These are phyloP conservation scores for Anser cygnoides DNA, from an alignment of 2,113 vertebrate genomes.

Conservation along the genomic window DNA sequence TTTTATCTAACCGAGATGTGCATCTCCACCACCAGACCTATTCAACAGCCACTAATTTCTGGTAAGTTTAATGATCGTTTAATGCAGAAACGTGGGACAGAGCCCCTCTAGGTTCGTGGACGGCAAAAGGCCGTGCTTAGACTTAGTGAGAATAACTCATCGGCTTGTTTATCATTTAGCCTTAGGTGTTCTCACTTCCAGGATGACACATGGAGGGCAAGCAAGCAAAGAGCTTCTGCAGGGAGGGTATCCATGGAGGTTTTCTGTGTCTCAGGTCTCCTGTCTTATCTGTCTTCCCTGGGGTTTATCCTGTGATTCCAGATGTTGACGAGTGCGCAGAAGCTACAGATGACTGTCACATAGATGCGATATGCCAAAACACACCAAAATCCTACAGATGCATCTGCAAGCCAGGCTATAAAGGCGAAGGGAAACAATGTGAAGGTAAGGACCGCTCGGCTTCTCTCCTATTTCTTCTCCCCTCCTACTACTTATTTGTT, in stretches of 20 bases:
- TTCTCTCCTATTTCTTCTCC: neutral
- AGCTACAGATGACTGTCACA: conserved; percentile 93
- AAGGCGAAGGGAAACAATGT: conserved; percentile 93
- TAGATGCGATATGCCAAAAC: conserved; percentile 97
- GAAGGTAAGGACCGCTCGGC: conserved; percentile 84
- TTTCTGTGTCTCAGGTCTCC: neutral
- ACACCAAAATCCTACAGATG: conserved; percentile 94
- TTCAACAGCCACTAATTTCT: neutral
- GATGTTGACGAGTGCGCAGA: conserved; percentile 93
- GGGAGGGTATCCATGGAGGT: neutral
- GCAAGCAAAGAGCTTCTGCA: neutral
- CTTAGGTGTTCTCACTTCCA: neutral
- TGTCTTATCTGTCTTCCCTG: neutral
- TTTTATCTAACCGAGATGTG: neutral
- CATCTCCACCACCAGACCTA: neutral
- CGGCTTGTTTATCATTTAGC: neutral
- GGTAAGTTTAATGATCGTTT: neutral
- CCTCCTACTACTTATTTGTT: conserved; percentile 39
- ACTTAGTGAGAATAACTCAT: neutral
- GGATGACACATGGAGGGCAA: neutral
- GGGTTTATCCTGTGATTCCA: conserved; percentile 52
- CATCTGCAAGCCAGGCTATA: conserved; percentile 96
- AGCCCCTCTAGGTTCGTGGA: neutral
- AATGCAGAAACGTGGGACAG: neutral
- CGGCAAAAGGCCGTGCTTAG: neutral